A percentile compares a stretch with the other conserved stretches of the same genome.
phyloP scores from a whole-genome alignment of 2,113 vertebrate genomes.

The Hippopotamus amphibius region DNA sequence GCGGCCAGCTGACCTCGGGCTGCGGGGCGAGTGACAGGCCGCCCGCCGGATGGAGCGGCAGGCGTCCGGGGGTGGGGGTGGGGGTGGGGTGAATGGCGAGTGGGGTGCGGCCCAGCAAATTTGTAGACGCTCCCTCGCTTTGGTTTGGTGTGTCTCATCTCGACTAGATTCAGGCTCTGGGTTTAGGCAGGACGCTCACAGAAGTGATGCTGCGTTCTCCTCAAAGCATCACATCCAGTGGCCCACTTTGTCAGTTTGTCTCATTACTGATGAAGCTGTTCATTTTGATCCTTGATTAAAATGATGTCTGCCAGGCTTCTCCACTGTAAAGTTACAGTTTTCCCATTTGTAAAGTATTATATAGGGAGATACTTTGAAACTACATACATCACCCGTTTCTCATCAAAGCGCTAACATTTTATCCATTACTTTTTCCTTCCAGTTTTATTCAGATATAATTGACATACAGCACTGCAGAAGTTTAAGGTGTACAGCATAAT shows the following conservation, averaged over 20 bases:
- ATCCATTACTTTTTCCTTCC: not conserved
- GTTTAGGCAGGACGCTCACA: fast-evolving
- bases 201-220: not conserved
- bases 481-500: not conserved
- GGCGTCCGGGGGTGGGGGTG: too few species aligned
- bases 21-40: not conserved
- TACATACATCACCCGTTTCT: not conserved
- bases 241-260: not conserved
- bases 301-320: not conserved
- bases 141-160: not conserved
- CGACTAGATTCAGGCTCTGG: fast-evolving
- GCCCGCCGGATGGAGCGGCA: not conserved
- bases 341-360: not conserved
- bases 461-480: not conserved
- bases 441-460: not conserved
- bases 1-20: not conserved
- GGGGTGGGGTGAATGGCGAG: not conserved
- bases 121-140: fast-evolving
- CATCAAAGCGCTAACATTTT: not conserved
- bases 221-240: fast-evolving
- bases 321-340: not conserved
- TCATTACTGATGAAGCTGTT: not conserved
- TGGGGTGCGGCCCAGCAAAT: not conserved
- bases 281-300: not conserved
- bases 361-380: not conserved